A percentile compares a stretch with the other conserved stretches of the same genome.
phyloP scores from a whole-genome alignment of 2,888 invertebrate species.

The Leptopilina drosophilae region DNA sequence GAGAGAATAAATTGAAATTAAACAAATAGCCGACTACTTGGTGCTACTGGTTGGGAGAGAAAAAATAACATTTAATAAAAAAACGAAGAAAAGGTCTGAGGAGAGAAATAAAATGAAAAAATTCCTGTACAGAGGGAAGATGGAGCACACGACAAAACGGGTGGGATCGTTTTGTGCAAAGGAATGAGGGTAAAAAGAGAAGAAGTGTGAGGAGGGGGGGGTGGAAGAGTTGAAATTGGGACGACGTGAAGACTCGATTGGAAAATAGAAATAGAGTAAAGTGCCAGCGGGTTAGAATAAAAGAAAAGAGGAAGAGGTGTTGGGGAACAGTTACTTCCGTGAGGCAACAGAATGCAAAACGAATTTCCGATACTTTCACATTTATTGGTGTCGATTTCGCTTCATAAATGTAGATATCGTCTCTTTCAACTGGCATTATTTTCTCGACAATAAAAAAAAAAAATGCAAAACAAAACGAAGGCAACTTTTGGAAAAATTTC shows the following conservation, averaged over 20 bases:
- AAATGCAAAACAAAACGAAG: not conserved
- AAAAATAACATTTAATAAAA: no score
- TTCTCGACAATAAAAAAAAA: not conserved
- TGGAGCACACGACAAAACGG: no score
- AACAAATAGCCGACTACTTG: no score
- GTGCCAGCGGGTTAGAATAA: slow-evolving; percentile 32
- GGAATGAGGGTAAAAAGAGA: not conserved
- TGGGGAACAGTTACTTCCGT: slow-evolving; percentile 15
- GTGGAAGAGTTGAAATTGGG: not conserved
- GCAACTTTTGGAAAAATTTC: slow-evolving; percentile 1
- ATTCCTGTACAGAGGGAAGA: no score
- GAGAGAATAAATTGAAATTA: no score
- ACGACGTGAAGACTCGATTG: slow-evolving; percentile 37
- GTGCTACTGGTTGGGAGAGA: no score
- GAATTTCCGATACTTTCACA: slow-evolving; percentile 40
- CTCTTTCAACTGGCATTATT: not conserved
- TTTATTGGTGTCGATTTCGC: slow-evolving; percentile 32
- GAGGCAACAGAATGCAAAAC: slow-evolving; percentile 33
- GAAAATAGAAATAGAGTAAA: slow-evolving; percentile 39
- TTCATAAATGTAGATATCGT: slow-evolving; percentile 25
- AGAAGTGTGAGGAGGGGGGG: not conserved
- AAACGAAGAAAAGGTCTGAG: no score
- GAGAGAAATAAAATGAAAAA: no score
- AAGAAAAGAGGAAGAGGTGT: slow-evolving; percentile 24
- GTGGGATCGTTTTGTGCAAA: not conserved